phyloP scores from a whole-genome alignment of 2,113 vertebrate species.

The Formicarius rufipectus region DNA sequence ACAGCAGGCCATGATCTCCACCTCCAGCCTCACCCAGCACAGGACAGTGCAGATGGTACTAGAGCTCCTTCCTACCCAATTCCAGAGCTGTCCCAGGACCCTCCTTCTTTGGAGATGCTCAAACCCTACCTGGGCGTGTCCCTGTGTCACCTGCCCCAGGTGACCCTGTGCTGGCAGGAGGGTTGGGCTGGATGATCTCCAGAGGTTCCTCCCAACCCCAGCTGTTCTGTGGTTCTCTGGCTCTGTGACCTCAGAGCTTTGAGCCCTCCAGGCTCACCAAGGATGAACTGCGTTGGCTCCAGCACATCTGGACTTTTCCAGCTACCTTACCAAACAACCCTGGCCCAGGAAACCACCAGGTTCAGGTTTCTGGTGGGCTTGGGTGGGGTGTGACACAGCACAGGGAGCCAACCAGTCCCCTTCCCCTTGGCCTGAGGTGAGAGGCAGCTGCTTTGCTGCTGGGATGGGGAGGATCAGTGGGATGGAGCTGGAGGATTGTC shows the following conservation, averaged over 20 bases:
- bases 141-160: not conserved
- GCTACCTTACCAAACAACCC: not conserved
- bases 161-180: not conserved
- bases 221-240: not conserved
- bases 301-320: not conserved
- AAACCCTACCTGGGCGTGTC: not conserved
- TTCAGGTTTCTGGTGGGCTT: not conserved
- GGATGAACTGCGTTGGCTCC: not conserved
- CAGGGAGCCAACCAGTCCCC: not conserved
- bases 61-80: not conserved
- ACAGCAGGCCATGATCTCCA: not conserved
- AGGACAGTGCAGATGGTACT: not conserved
- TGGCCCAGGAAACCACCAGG: not conserved
- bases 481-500: not conserved
- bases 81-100: not conserved
- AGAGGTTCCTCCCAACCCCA: not conserved
- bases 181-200: not conserved
- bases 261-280: not conserved
- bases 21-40: not conserved
- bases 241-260: not conserved
- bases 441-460: not conserved
- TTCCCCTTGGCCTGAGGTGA: not conserved
- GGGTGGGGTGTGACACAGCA: not conserved
- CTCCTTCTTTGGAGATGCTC: not conserved
- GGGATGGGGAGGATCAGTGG: not conserved